Evolutionary conservation across 2,888 invertebrate species (phyloP).

Genomic region (Melieria crassipennis): DNA sequence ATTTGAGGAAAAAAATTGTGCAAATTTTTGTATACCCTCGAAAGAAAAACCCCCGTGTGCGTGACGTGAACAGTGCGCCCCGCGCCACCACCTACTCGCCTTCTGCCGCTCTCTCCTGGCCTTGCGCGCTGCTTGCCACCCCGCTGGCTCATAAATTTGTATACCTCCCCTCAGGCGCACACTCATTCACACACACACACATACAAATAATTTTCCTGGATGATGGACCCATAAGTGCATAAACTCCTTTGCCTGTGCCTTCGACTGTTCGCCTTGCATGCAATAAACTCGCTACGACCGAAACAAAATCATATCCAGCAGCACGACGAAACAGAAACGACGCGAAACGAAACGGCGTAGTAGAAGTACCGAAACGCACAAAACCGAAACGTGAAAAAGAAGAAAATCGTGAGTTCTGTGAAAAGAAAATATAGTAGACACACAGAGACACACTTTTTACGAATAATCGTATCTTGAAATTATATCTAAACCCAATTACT

Average conservation of each 20-base stretch:
- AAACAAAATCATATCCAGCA: too few species aligned
- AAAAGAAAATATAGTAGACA: background rate
- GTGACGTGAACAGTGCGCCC: slow-evolving; percentile 33
- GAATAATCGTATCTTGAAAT: slow-evolving; percentile 50
- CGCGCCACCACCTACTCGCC: slow-evolving; percentile 1
- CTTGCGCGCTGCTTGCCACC: too few species aligned
- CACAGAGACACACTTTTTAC: slow-evolving; percentile 30
- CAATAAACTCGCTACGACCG: too few species aligned
- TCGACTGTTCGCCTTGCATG: too few species aligned
- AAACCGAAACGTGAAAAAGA: too few species aligned
- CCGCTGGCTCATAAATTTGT: background rate
- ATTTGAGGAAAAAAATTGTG: slow-evolving; percentile 36
- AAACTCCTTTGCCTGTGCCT: too few species aligned
- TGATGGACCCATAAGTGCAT: background rate
- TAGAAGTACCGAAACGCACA: too few species aligned
- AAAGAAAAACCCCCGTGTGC: slow-evolving; percentile 45
- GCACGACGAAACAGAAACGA: too few species aligned
- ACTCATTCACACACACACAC: slow-evolving; percentile 6
- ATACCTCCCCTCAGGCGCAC: background rate
- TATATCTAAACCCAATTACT: slow-evolving; percentile 61
- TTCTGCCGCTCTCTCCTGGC: too few species aligned
- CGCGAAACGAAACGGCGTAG: too few species aligned
- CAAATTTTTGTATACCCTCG: slow-evolving; percentile 57
- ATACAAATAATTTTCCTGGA: background rate
- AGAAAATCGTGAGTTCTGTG: too few species aligned